Evolutionary conservation across 2,113 vertebrate genomes (phyloP).

Genomic region (Psittacus erithacus): DNA sequence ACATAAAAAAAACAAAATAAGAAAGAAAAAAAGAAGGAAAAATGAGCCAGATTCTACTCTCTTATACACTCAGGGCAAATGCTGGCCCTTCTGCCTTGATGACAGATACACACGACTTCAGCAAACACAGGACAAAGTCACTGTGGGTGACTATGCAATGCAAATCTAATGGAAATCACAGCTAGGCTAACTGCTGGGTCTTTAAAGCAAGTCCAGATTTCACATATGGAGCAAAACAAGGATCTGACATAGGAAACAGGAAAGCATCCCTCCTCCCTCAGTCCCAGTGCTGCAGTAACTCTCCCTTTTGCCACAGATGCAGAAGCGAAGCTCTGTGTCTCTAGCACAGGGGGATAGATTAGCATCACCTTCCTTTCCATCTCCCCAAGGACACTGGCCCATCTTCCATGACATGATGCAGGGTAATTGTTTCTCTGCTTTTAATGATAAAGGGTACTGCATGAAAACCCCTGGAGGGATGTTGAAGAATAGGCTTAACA

Average conservation of each 20-base stretch:
- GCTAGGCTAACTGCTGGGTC: background rate
- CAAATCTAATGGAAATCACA: background rate
- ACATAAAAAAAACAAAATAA: too few species aligned
- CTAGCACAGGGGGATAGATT: fast-evolving
- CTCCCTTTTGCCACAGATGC: background rate
- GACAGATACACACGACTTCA: background rate
- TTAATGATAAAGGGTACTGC: background rate
- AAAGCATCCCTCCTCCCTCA: slow-evolving; percentile 9
- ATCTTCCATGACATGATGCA: background rate
- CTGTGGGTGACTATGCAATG: fast-evolving
- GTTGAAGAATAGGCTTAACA: background rate
- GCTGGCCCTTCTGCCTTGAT: background rate
- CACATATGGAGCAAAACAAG: background rate
- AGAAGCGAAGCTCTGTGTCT: background rate
- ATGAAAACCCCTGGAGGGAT: background rate
- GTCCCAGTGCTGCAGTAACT: background rate
- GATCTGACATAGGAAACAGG: slow-evolving; percentile 33
- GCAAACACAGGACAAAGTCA: background rate
- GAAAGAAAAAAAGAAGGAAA: too few species aligned
- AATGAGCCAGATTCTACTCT: background rate
- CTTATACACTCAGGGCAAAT: background rate
- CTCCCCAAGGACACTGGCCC: background rate
- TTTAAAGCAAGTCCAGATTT: slow-evolving; percentile 35
- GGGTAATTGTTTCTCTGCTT: background rate
- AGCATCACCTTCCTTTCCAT: background rate